These are phyloP conservation scores for Zaprionus gabonicus DNA, from an alignment of 1,140 invertebrate genomes.

Conservation along the genomic window DNA sequence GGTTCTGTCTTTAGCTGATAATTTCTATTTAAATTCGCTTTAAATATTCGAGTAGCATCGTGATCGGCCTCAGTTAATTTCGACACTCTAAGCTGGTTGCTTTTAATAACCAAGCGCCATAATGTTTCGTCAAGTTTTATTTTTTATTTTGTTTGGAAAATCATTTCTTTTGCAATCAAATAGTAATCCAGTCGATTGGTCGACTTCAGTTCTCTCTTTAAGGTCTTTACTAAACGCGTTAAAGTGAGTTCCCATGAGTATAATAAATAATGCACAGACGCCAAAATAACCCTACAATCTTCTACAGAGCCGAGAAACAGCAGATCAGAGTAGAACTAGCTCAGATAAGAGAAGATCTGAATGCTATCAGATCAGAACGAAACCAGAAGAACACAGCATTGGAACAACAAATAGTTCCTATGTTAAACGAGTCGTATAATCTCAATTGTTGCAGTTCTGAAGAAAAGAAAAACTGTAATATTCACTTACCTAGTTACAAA, in stretches of 20 bases:
- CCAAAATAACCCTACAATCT: not conserved
- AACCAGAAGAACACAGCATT: not conserved
- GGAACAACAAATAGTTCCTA: not conserved
- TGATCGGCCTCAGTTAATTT: not conserved
- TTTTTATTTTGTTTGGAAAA: not conserved
- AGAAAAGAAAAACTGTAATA: not conserved
- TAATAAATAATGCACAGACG: not conserved
- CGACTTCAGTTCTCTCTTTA: not conserved
- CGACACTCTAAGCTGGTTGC: no score
- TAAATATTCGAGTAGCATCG: not conserved
- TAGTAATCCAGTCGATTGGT: no score
- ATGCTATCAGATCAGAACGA: not conserved
- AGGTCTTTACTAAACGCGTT: not conserved
- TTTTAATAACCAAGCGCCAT: not conserved
- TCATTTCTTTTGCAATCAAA: not conserved
- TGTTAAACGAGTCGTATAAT: no score
- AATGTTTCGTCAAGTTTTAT: conserved; percentile 3
- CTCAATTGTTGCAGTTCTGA: not conserved
- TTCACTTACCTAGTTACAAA: not conserved
- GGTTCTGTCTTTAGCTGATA: no score
- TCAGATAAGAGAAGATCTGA: not conserved
- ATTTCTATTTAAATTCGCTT: not conserved
- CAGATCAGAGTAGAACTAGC: not conserved
- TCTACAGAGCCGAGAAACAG: not conserved
- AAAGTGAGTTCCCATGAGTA: not conserved